Base-by-base conservation (phyloP, 2,113 vertebrate genomes). In the Morone saxatilis region DNA sequence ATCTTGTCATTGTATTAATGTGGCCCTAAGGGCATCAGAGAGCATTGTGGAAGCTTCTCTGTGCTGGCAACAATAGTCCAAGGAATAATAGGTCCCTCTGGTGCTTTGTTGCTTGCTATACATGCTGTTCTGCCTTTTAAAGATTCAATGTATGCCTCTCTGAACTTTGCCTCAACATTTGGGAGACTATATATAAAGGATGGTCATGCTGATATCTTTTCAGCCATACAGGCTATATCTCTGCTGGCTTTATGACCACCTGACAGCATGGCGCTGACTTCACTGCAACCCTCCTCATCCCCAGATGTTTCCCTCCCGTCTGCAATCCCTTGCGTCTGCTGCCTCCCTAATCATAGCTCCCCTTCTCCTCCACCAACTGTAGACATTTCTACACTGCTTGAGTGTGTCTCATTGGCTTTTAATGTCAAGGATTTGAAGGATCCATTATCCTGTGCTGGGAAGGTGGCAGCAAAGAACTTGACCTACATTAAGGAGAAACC, bases 1-100 rank as follows among this genome's bases (percentile, higher is more conserved):
- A 68, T 86, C 71, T 76, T 67, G 63, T 87, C 67, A 90, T 88
- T 83, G 78, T 75, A 84, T 72, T 72, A 85, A 86, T 83, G 69
- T 70, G 51, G 69, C 53, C 59, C 66, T 6, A 16, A 56, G 54
- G 84, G 78, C 67, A 68, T 65, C 1, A 11, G 25, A 65, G 60
- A 78, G 6, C 73, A 71, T 48, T 67, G 79, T 14, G 36, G 63
- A 78, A 36, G 13, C 63, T 72, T 63, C 61, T 83, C 36, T 48
- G 59, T 51, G 45, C 40, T 45, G 41, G 62, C 65, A 77, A 85
- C 81, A 89, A 83, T 73, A 59, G 69, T 68, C 20, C 9, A 66
- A 54, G 73, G 76, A 73, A 89, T 86, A 91, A 80, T 72, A 19
- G 22, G 22, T 80, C 77, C 68, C 75, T 41, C 14, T 7, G 43